phyloP scores from a whole-genome alignment of 2,797 vertebrate genomes.

The Xenopus petersii region DNA sequence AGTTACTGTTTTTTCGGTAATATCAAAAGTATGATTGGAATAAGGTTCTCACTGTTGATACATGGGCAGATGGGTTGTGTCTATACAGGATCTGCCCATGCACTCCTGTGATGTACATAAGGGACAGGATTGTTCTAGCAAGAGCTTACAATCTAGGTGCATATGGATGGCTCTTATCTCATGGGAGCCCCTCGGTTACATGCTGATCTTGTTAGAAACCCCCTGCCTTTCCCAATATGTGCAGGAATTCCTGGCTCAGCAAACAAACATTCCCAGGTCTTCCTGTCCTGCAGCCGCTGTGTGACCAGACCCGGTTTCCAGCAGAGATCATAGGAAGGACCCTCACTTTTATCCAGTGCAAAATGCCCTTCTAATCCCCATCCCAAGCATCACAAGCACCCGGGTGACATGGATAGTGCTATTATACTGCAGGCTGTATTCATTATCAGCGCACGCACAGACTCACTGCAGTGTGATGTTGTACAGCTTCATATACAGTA shows the following conservation, averaged over 20 bases:
- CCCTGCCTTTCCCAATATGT: constrained; percentile 39
- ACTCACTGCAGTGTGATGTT: too few species aligned
- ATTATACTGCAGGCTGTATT: neutral
- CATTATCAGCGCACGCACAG: too few species aligned
- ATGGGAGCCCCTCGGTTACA: constrained; percentile 32
- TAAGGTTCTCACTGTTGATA: too few species aligned
- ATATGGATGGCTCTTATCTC: neutral
- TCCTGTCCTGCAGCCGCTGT: constrained; percentile 42
- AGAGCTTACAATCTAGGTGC: too few species aligned
- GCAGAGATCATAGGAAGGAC: constrained; percentile 44
- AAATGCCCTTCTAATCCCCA: constrained; percentile 28
- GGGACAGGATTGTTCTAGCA: too few species aligned
- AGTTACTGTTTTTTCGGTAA: too few species aligned
- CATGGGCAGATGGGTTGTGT: too few species aligned
- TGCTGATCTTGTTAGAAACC: constrained; percentile 46
- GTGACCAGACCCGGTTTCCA: constrained; percentile 42
- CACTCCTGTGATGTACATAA: too few species aligned
- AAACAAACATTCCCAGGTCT: constrained; percentile 49
- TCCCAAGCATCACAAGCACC: neutral
- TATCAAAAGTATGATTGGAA: too few species aligned
- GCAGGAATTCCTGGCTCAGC: constrained; percentile 47
- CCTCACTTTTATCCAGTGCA: constrained; percentile 41
- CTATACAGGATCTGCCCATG: too few species aligned
- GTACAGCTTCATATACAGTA: too few species aligned
- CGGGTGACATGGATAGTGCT: neutral